Percentiles rank a stretch among this genome's conserved stretches.
These are phyloP conservation scores for Podarcis cretensis DNA, from an alignment of 2,113 vertebrate genomes.

Conservation along the genomic window DNA sequence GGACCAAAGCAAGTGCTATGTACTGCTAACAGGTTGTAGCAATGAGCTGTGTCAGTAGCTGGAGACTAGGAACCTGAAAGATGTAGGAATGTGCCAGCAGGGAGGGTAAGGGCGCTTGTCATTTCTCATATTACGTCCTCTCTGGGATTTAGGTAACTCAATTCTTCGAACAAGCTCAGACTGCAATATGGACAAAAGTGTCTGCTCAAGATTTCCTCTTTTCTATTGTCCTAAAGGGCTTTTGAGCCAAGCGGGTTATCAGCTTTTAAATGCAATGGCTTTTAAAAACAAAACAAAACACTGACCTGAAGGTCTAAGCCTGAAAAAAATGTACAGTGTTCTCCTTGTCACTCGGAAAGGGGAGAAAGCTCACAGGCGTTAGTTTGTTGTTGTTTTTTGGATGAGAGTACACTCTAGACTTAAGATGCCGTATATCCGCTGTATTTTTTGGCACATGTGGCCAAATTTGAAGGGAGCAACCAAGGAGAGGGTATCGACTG, in stretches of 20 bases:
- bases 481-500: background rate
- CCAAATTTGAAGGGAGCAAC: background rate
- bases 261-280: background rate
- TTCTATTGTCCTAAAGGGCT: background rate
- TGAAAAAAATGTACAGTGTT: background rate
- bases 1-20: background rate
- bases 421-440: too few relatives aligned
- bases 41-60: background rate
- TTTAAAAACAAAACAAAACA: background rate
- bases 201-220: background rate
- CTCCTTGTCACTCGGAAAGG: too few relatives aligned
- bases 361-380: too few relatives aligned
- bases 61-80: background rate
- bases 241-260: background rate
- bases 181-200: background rate
- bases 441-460: background rate
- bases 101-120: background rate
- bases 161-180: background rate
- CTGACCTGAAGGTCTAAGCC: too few relatives aligned
- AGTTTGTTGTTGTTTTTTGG: background rate
- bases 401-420: too few relatives aligned
- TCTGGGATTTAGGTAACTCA: background rate
- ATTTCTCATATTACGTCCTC: background rate
- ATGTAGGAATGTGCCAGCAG: background rate
- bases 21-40: background rate